Conservation (phyloP, 2,888 invertebrate species). For the Brachylomia viminalis region DNA sequence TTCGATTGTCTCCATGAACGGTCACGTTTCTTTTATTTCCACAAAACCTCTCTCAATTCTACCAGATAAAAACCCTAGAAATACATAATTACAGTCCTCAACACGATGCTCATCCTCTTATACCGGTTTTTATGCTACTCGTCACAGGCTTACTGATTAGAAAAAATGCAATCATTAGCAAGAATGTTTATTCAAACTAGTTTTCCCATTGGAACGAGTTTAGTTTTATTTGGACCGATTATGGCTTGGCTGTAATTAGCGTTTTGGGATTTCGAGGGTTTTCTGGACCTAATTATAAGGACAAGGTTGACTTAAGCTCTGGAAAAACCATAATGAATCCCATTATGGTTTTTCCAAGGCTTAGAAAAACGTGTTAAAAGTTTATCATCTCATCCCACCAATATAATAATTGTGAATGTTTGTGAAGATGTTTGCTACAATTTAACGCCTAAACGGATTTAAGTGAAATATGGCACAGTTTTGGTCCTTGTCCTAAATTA, state of each 20-base stretch:
- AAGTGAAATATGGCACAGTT: background rate
- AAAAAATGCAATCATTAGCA: background rate
- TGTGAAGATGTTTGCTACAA: background rate
- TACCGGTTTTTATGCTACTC: conserved; percentile 1
- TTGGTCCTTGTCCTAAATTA: too few species aligned
- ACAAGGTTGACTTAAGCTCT: background rate
- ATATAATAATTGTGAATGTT: background rate
- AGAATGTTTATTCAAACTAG: background rate
- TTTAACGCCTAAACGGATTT: background rate
- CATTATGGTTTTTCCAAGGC: background rate
- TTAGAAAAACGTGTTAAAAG: background rate
- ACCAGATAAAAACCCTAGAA: too few species aligned
- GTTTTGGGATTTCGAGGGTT: background rate
- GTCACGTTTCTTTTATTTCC: too few species aligned
- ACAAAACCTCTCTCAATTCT: too few species aligned
- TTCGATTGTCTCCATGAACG: too few species aligned
- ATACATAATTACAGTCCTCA: too few species aligned
- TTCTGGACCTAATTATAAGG: background rate
- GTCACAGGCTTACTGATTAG: background rate
- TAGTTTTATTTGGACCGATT: background rate
- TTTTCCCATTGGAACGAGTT: background rate
- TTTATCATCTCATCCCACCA: background rate
- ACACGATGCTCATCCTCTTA: background rate
- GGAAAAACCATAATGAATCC: background rate
- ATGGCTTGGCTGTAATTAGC: background rate